A percentile compares a stretch with the other conserved stretches of the same genome.
Evolutionary conservation across 2,797 vertebrate species (phyloP).

Genomic region (Petrocephalus schoutedeni): DNA sequence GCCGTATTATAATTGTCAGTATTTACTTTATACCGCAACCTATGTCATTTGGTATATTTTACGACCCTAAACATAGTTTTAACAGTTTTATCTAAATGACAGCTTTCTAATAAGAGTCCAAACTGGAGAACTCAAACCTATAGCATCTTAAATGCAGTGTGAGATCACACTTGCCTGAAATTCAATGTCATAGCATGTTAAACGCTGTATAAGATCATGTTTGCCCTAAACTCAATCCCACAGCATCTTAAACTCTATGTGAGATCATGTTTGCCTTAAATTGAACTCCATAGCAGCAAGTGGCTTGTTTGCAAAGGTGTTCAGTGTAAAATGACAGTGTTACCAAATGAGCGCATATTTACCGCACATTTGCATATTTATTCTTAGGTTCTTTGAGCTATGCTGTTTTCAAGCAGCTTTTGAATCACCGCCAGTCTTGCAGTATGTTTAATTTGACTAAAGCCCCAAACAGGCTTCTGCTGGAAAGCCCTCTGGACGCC

Average conservation of each 20-base stretch:
- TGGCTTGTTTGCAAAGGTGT: not conserved
- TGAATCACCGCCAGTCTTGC: not conserved
- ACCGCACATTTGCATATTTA: not conserved
- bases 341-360: slow-evolving; percentile 4
- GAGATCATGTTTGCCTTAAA: not conserved
- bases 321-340: not conserved
- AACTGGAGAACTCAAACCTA: not conserved
- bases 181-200: not conserved
- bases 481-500: not conserved
- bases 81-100: not conserved
- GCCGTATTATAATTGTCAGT: not conserved
- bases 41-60: not conserved
- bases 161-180: not conserved
- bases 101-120: not conserved
- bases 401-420: not conserved
- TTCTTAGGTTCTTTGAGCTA: not conserved
- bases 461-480: not conserved
- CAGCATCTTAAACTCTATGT: not conserved
- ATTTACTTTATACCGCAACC: not conserved
- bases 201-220: not conserved
- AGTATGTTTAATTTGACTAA: not conserved
- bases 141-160: not conserved
- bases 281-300: not conserved
- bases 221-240: not conserved
- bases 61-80: too few relatives aligned